Percentiles rank a stretch among this genome's conserved stretches.
phyloP scores from a whole-genome alignment of 2,797 vertebrate genomes.

The Enteromius thamalakanensis region DNA sequence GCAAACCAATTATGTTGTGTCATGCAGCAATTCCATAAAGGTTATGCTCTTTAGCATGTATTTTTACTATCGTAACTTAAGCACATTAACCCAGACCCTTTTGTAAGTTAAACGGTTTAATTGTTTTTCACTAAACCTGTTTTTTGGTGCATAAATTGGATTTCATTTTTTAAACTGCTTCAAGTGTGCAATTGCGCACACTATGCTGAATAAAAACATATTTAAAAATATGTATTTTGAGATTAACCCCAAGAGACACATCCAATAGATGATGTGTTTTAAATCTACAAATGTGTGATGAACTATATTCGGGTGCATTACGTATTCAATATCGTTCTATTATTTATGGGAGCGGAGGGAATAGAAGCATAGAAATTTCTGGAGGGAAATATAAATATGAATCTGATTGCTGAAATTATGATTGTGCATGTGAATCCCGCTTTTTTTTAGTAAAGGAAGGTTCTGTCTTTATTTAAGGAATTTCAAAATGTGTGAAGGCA shows the following conservation, averaged over 20 bases:
- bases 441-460: background rate
- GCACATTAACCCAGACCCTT: background rate
- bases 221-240: background rate
- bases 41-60: background rate
- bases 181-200: background rate
- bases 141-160: background rate
- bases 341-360: slow-evolving; percentile 14
- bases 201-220: background rate
- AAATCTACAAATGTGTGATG: slow-evolving; percentile 7
- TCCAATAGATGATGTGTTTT: background rate
- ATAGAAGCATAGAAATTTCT: slow-evolving; percentile 7
- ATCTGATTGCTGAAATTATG: background rate
- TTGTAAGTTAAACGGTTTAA: background rate
- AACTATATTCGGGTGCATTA: background rate
- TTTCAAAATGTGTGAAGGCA: slow-evolving; percentile 1
- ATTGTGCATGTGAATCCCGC: background rate
- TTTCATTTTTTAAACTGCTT: background rate
- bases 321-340: background rate
- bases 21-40: background rate
- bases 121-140: background rate
- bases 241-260: background rate
- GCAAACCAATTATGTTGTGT: slow-evolving; percentile 2
- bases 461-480: background rate
- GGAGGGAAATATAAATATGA: background rate
- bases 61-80: background rate